Conservation (phyloP, 1,140 invertebrate genomes). For the Brachionus calyciflorus region DNA sequence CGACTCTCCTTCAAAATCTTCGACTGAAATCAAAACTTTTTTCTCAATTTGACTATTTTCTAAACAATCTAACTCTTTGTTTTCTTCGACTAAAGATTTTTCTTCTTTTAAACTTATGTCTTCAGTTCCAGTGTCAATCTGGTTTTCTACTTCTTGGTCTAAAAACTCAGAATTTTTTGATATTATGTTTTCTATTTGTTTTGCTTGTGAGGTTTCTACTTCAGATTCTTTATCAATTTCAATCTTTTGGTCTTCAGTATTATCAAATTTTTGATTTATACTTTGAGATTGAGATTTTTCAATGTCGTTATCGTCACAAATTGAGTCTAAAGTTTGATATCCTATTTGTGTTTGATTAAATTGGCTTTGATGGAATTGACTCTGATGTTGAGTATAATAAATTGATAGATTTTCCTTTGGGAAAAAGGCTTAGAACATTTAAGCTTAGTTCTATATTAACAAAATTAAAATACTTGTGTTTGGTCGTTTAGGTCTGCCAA, state of each 20-base stretch:
- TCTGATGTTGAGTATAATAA: conserved; percentile 29
- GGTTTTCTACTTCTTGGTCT: no score
- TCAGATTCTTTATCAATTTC: background rate
- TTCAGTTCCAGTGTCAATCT: no score
- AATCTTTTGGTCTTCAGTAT: background rate
- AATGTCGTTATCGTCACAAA: background rate
- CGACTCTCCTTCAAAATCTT: no score
- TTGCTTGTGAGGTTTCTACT: no score
- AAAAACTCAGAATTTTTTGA: no score
- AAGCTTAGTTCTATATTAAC: background rate
- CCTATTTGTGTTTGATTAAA: background rate
- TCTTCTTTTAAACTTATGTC: no score
- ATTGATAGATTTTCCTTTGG: conserved; percentile 38
- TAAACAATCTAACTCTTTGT: no score
- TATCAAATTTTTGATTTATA: background rate
- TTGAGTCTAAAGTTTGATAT: conserved; percentile 13
- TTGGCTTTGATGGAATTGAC: conserved; percentile 1
- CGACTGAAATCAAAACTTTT: no score
- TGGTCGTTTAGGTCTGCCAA: conserved; percentile 42
- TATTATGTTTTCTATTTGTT: no score
- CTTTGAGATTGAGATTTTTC: background rate
- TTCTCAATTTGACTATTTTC: no score
- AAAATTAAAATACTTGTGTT: conserved; percentile 14
- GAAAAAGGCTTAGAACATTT: background rate
- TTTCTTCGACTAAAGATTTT: no score